A percentile compares a stretch with the other conserved stretches of the same genome.
phyloP scores from a whole-genome alignment of 2,888 invertebrate genomes.

The Lochmaea crataegi region DNA sequence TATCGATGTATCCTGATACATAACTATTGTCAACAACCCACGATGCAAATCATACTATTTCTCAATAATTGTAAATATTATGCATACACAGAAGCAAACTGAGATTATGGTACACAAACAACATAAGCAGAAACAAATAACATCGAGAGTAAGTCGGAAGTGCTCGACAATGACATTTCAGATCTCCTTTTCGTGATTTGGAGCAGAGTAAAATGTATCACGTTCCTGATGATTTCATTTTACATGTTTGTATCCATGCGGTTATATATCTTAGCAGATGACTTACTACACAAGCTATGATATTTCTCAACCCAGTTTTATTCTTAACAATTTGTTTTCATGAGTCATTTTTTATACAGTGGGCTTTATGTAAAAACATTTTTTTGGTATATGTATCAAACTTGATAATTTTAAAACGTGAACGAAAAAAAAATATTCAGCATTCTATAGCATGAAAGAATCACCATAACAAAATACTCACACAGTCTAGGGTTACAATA shows the following conservation, averaged over 20 bases:
- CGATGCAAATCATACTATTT: slow-evolving; percentile 36
- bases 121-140: slow-evolving; percentile 46
- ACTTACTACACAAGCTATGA: slow-evolving; percentile 6
- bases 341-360: slow-evolving; percentile 18
- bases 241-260: slow-evolving; percentile 50
- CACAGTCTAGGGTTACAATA: no score
- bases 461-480: no score
- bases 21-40: slow-evolving; percentile 26
- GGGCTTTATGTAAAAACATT: not conserved
- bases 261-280: slow-evolving; percentile 22
- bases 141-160: slow-evolving; percentile 57
- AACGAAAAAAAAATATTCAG: no score
- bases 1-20: slow-evolving; percentile 1
- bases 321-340: slow-evolving; percentile 1
- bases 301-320: slow-evolving; percentile 1
- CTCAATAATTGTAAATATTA: slow-evolving; percentile 41
- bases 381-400: no score
- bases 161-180: slow-evolving; percentile 54
- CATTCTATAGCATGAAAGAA: no score
- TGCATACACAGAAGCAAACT: slow-evolving; percentile 42
- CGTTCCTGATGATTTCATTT: slow-evolving; percentile 63
- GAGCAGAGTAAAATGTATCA: slow-evolving; percentile 57
- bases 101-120: slow-evolving; percentile 41
- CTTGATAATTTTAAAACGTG: no score
- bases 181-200: slow-evolving; percentile 58